Conservation (phyloP, 2,888 invertebrate genomes). For the Mechanitis messenoides region DNA sequence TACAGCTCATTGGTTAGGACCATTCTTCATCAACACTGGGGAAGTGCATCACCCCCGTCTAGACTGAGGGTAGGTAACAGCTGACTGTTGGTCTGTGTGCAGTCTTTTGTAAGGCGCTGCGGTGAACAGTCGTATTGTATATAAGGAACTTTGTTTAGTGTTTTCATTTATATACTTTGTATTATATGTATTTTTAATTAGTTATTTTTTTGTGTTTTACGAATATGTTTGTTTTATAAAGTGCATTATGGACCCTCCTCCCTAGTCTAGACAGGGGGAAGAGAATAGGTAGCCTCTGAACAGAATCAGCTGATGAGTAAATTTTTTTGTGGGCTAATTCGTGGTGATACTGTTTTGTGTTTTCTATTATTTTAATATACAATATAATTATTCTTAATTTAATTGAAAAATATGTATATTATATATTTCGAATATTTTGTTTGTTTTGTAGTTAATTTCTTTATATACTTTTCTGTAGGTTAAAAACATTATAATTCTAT, state of each 20-base stretch:
- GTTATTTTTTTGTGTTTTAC: not conserved
- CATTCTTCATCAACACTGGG: too few species aligned
- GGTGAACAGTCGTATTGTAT: not conserved
- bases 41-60: conserved; percentile 1
- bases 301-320: not conserved
- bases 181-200: not conserved
- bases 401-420: too few species aligned
- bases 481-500: too few species aligned
- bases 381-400: not conserved
- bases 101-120: not conserved
- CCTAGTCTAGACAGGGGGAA: conserved; percentile 22
- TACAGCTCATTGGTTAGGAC: too few species aligned
- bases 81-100: not conserved
- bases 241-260: conserved; percentile 1
- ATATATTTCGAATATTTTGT: too few species aligned
- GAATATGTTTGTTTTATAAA: not conserved
- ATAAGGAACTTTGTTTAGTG: not conserved
- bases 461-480: too few species aligned
- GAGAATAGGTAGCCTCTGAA: conserved; percentile 3
- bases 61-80: conserved; percentile 2
- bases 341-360: not conserved
- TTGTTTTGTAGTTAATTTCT: too few species aligned
- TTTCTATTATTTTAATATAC: not conserved
- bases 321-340: not conserved
- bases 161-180: not conserved